These are phyloP conservation scores for Lipotes vexillifer DNA, from an alignment of 2,113 vertebrate species.

Conservation along the genomic window DNA sequence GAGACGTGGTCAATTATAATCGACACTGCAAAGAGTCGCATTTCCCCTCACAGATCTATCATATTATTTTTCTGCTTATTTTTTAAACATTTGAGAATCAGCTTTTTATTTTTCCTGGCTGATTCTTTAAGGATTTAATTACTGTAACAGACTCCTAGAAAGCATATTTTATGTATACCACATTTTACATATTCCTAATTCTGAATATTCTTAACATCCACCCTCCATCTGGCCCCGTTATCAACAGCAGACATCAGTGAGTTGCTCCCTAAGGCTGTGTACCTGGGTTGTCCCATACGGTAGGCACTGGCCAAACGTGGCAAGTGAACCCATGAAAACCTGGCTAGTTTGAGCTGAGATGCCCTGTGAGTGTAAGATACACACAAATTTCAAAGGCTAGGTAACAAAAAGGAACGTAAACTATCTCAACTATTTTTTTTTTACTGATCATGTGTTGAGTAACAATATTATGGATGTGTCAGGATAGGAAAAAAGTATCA, in stretches of 20 bases:
- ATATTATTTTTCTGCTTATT: background rate
- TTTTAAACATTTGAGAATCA: background rate
- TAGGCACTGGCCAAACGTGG: accelerated
- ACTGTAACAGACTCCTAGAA: background rate
- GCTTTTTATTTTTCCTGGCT: background rate
- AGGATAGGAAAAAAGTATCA: background rate
- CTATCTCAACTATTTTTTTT: background rate
- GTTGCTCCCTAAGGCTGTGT: no score
- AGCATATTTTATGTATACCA: accelerated
- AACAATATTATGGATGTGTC: background rate
- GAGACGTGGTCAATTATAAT: no score
- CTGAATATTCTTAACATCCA: no score
- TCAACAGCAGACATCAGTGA: accelerated
- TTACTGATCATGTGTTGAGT: accelerated
- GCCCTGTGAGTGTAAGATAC: accelerated
- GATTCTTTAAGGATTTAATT: background rate
- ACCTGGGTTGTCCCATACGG: accelerated
- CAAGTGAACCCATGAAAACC: background rate
- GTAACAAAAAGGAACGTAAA: accelerated
- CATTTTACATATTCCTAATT: background rate
- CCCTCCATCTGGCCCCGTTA: accelerated
- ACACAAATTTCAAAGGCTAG: background rate
- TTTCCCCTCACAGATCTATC: background rate
- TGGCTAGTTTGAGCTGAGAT: background rate
- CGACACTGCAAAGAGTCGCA: accelerated